phyloP scores from a whole-genome alignment of 2,113 vertebrate genomes.

The Tonatia bakeri region DNA sequence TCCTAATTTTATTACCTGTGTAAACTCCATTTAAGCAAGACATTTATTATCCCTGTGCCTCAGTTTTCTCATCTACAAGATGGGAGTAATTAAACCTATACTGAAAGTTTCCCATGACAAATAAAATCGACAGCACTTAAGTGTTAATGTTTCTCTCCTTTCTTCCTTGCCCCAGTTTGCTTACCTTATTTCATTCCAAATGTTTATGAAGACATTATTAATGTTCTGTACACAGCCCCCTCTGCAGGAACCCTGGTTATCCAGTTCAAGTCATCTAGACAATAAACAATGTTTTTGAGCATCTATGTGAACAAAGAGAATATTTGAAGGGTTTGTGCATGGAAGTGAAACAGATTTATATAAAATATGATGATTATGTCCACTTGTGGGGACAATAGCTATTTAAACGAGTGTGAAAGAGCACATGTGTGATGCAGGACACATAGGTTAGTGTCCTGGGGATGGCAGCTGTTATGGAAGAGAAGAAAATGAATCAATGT shows the following conservation, averaged over 20 bases:
- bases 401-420: fast-evolving
- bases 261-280: background rate
- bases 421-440: no score
- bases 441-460: background rate
- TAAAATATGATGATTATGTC: background rate
- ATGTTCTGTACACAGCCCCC: background rate
- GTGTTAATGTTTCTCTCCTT: background rate
- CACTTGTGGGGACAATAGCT: background rate
- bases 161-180: background rate
- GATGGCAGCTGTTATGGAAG: no score
- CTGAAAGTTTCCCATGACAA: background rate
- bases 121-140: background rate
- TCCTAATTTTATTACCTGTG: background rate
- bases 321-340: background rate
- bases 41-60: background rate
- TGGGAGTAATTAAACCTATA: background rate
- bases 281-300: background rate
- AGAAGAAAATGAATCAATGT: background rate
- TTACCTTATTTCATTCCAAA: background rate
- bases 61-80: background rate
- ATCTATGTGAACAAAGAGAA: background rate
- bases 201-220: background rate
- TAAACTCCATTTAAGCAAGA: background rate
- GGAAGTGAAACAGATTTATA: background rate
- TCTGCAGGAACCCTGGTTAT: background rate